Conservation (phyloP, 2,888 invertebrate genomes). For the Lapara coniferarum region DNA sequence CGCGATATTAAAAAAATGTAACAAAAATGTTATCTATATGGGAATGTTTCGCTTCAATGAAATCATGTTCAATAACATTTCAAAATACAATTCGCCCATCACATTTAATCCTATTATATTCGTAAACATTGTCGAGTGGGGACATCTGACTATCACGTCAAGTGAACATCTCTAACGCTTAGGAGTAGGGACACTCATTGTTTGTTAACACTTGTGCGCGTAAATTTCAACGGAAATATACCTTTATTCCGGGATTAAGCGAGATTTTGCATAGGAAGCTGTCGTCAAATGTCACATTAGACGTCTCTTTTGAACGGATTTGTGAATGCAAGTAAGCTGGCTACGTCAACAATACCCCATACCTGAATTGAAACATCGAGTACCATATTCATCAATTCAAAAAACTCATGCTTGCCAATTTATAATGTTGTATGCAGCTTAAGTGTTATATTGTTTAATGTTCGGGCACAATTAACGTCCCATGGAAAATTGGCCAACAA, state of each 20-base stretch:
- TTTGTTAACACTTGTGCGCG: conserved; percentile 47
- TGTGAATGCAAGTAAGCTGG: conserved; percentile 64
- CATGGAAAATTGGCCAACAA: too few relatives aligned
- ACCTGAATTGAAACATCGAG: conserved; percentile 67
- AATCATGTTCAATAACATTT: conserved; percentile 51
- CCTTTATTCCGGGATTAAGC: conserved; percentile 80
- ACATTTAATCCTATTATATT: conserved; percentile 76
- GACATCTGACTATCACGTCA: conserved; percentile 68
- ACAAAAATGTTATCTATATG: neutral
- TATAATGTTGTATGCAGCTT: too few relatives aligned
- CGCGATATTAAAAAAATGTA: neutral
- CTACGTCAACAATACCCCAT: conserved; percentile 60
- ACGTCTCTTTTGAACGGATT: conserved; percentile 53
- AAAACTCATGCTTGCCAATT: too few relatives aligned
- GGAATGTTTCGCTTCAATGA: neutral
- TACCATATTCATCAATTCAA: conserved; percentile 67
- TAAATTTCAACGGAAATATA: conserved; percentile 70
- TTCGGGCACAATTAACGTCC: too few relatives aligned
- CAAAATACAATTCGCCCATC: conserved; percentile 63
- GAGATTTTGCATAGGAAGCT: conserved; percentile 81
- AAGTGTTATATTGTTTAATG: too few relatives aligned
- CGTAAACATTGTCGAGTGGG: conserved; percentile 67
- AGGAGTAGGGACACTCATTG: conserved; percentile 45
- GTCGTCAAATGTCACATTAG: conserved; percentile 70
- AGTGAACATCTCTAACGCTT: conserved; percentile 68